Evolutionary conservation across 2,888 invertebrate species (phyloP), one percentile per base, ranked within the genome.

Genomic region (Deilephila elpenor): DNA sequence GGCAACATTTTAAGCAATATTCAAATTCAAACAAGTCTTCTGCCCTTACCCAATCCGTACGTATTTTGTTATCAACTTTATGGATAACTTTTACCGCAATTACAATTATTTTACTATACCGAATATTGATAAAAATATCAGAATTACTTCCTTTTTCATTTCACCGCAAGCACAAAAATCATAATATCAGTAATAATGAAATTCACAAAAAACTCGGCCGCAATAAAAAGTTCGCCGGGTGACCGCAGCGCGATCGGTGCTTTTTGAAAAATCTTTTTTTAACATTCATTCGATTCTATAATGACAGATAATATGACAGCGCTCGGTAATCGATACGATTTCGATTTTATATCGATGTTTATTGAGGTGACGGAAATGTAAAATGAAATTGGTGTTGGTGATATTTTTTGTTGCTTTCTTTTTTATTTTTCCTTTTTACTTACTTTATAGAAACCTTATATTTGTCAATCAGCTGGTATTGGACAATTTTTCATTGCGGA

Each of bases 191-290:
- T 34, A 56, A 67, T 59, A 73, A 75, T 74, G 73, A 72, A 74
- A 73, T 78, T 75, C 75, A 61, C 51, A 73, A 37, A 83, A 79
- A 84, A 83, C 82, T 80, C 84, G 84, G 79, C 83, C 80, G 83
- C 86, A 86, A 80, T 80, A 86, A 84, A 84, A 84, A 81, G 79
- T 78, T 77, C 77, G 76, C 81, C 71, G 79, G 64, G 70, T 79
- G 86, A 91, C 91, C 91, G 87, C 91, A 91, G 84, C 88, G 85
- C 84, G 86, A 83, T 80, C 78, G 81, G 77, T 83, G 84, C 88
- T 88, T 90, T 88, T 88, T 85, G 83, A 84, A 84, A 83, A 85
- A 86, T 85, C 77, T 77, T 77, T 84, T 87, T 84, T 82, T 83
- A 77, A 84, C 78, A 84, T 85, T 87, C 83, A 86, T 88, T 86